Percentiles rank a stretch among this genome's conserved stretches.
Conservation (phyloP, 2,888 invertebrate species). For the Nebria salina region DNA sequence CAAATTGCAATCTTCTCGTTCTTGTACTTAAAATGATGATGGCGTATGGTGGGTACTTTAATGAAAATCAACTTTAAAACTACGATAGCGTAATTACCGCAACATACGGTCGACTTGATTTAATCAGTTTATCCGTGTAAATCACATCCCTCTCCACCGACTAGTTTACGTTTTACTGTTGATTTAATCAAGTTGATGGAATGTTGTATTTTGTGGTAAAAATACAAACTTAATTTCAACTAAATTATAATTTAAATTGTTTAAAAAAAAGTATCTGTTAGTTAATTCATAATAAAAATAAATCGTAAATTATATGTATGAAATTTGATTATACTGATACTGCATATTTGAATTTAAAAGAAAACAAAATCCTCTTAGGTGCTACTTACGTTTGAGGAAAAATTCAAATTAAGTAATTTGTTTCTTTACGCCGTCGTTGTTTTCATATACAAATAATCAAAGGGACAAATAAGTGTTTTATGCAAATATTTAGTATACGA, state of each 20-base stretch:
- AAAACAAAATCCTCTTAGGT: background rate
- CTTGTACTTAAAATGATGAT: background rate
- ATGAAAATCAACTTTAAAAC: conserved; percentile 1
- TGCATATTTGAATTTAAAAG: too few relatives aligned
- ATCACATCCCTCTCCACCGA: background rate
- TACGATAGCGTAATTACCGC: background rate
- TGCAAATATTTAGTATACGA: conserved; percentile 7
- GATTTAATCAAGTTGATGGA: too few relatives aligned
- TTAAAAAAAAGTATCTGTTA: too few relatives aligned
- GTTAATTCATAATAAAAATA: too few relatives aligned
- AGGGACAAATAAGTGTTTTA: conserved; percentile 19
- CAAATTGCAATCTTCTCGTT: background rate
- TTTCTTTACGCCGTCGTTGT: background rate
- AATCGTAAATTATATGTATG: too few relatives aligned
- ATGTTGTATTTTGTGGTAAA: too few relatives aligned
- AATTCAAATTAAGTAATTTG: background rate
- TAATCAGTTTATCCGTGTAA: background rate
- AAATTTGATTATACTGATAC: too few relatives aligned
- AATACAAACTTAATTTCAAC: too few relatives aligned
- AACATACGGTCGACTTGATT: background rate
- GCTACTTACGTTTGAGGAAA: background rate
- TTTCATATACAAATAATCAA: conserved; percentile 8
- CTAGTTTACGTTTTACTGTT: background rate
- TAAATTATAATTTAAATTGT: too few relatives aligned
- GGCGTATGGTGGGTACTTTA: background rate